Percentiles rank a stretch among this genome's conserved stretches.
Conservation (phyloP, 2,797 vertebrate genomes). For the Bradypodion ventrale region DNA sequence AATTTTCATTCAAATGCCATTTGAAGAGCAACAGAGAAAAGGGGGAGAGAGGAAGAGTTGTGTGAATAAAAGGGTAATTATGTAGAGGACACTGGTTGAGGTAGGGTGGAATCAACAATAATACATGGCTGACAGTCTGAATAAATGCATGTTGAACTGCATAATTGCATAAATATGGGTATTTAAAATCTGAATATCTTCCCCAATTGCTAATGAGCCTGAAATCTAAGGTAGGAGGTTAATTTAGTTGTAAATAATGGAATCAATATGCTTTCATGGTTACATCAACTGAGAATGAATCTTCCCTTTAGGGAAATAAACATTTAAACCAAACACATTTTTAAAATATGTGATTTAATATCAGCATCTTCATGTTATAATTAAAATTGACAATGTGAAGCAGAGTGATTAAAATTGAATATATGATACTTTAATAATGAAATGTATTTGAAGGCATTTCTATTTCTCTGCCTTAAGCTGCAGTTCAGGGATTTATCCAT, state of each 20-base stretch:
- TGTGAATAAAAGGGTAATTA: conserved; percentile 23
- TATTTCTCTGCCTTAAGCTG: too few species aligned
- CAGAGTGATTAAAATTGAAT: not conserved
- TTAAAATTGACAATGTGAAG: conserved; percentile 31
- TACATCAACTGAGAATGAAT: conserved; percentile 1
- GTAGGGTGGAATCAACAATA: not conserved
- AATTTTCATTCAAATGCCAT: conserved; percentile 6
- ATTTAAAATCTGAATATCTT: conserved; percentile 8
- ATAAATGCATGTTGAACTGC: conserved; percentile 8
- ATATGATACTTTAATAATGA: conserved; percentile 8
- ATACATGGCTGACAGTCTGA: conserved; percentile 4
- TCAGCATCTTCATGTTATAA: not conserved
- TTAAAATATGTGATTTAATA: conserved; percentile 16
- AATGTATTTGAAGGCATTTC: not conserved
- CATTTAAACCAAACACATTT: conserved; percentile 18
- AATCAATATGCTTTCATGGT: conserved; percentile 35
- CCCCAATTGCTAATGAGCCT: conserved; percentile 12
- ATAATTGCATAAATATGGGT: conserved; percentile 20
- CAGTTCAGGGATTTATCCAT: not conserved
- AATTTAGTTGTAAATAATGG: conserved; percentile 30
- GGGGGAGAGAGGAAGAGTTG: too few species aligned
- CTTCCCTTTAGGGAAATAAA: conserved; percentile 7
- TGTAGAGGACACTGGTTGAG: not conserved
- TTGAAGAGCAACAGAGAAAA: not conserved
- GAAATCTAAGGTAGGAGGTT: conserved; percentile 21